These are phyloP conservation scores for Agriotes lineatus DNA, from an alignment of 2,888 invertebrate genomes.

Conservation along the genomic window DNA sequence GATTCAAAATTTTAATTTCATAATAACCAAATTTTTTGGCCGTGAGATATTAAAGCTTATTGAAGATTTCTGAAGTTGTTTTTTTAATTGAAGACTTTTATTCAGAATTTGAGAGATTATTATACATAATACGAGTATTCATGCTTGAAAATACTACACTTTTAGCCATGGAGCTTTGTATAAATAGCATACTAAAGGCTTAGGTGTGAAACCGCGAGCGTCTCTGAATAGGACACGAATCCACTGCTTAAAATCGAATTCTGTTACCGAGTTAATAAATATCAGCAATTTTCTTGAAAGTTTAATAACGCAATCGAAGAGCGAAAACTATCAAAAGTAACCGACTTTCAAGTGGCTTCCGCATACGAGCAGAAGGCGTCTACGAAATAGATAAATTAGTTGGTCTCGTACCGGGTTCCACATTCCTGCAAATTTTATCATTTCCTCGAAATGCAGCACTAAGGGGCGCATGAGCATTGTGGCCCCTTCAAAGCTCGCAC, in stretches of 20 bases:
- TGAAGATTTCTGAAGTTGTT: no score
- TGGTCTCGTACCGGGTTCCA: constrained; percentile 36
- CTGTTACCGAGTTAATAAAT: neutral
- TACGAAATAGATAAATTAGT: constrained; percentile 45
- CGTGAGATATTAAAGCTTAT: no score
- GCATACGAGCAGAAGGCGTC: constrained; percentile 32
- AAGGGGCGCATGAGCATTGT: constrained; percentile 50
- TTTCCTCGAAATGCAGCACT: constrained; percentile 52
- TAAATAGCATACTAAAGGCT: no score
- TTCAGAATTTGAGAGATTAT: no score
- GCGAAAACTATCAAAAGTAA: constrained; percentile 25
- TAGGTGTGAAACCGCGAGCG: no score
- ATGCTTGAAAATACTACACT: no score
- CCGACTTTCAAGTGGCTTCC: constrained; percentile 30
- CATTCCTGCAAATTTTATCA: constrained; percentile 52
- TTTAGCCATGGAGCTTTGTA: no score
- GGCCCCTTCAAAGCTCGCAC: constrained; percentile 45
- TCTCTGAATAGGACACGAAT: no score
- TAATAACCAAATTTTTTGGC: no score
- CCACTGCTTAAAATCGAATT: neutral
- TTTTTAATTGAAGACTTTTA: no score
- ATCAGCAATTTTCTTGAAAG: neutral
- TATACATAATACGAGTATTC: no score
- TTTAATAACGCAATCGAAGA: constrained; percentile 7
- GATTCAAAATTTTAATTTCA: no score